Conservation (phyloP, 2,888 invertebrate genomes). For the Tachina grossa region DNA sequence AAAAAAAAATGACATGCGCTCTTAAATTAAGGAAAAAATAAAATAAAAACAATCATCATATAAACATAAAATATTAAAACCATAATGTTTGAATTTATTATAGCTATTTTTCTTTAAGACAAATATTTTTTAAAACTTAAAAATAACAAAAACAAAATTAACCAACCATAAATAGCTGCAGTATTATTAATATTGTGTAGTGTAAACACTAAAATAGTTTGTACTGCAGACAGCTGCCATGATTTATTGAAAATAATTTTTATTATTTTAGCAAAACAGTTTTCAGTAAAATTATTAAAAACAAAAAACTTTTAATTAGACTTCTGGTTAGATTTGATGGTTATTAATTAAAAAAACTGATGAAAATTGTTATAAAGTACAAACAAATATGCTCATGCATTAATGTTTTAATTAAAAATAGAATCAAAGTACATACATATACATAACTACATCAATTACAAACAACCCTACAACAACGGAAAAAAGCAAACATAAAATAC, state of each 20-base stretch:
- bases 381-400: too few species aligned
- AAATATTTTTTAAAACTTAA: slow-evolving; percentile 24
- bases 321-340: neutral
- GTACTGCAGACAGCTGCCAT: slow-evolving; percentile 1
- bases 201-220: neutral
- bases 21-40: neutral
- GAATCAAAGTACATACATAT: neutral
- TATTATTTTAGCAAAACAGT: neutral
- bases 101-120: slow-evolving; percentile 15
- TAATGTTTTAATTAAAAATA: neutral
- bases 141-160: slow-evolving; percentile 14
- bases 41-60: slow-evolving; percentile 30
- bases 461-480: too few species aligned
- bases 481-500: too few species aligned
- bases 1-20: slow-evolving; percentile 50
- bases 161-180: slow-evolving; percentile 45
- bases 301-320: neutral
- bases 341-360: slow-evolving; percentile 6
- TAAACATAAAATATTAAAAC: slow-evolving; percentile 2
- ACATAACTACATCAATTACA: neutral
- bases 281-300: neutral
- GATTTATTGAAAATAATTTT: slow-evolving; percentile 37
- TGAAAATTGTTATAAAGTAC: neutral
- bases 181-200: slow-evolving; percentile 7
- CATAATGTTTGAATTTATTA: slow-evolving; percentile 25